A percentile compares a stretch with the other conserved stretches of the same genome.
phyloP scores from a whole-genome alignment of 1,140 invertebrate species.

The Drosophila mayri region DNA sequence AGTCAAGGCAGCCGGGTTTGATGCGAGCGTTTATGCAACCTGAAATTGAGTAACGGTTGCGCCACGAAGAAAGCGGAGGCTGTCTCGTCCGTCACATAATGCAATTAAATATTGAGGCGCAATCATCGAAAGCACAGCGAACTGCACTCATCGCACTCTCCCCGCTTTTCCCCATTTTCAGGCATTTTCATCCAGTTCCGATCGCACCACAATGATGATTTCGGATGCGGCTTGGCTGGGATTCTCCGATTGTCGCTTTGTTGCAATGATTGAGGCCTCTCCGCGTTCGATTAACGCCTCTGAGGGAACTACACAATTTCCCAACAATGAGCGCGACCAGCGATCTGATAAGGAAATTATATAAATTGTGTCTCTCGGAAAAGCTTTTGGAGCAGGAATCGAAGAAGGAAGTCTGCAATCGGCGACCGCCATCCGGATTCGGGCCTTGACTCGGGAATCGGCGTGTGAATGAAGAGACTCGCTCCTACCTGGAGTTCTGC shows the following conservation, averaged over 20 bases:
- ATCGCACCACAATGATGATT: constrained; percentile 30
- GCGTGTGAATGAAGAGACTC: constrained; percentile 61
- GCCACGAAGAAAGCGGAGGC: constrained; percentile 58
- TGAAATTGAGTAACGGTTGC: constrained; percentile 33
- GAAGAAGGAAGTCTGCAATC: constrained; percentile 72
- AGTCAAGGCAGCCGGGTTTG: constrained; percentile 32
- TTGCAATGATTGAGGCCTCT: constrained; percentile 66
- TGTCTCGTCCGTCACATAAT: constrained; percentile 63
- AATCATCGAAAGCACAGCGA: constrained; percentile 74
- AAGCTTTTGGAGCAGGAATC: constrained; percentile 38
- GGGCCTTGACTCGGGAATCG: constrained; percentile 25
- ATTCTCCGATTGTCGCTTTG: constrained; percentile 27
- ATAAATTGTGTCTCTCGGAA: constrained; percentile 71
- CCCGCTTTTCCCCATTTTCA: constrained; percentile 62
- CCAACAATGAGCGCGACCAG: constrained; percentile 55
- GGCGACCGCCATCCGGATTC: constrained; percentile 46
- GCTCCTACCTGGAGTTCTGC: constrained; percentile 19
- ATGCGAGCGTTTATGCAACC: constrained; percentile 61
- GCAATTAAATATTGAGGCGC: constrained; percentile 66
- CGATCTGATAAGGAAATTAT: constrained; percentile 78
- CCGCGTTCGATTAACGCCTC: constrained; percentile 57
- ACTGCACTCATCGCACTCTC: constrained; percentile 68
- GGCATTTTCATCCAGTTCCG: constrained; percentile 45
- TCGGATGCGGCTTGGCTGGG: constrained; percentile 19
- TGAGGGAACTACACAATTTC: constrained; percentile 70